Evolutionary conservation across 2,888 invertebrate genomes (phyloP), one percentile per base, ranked within the genome.

Genomic region (Metallyticus violacea): DNA sequence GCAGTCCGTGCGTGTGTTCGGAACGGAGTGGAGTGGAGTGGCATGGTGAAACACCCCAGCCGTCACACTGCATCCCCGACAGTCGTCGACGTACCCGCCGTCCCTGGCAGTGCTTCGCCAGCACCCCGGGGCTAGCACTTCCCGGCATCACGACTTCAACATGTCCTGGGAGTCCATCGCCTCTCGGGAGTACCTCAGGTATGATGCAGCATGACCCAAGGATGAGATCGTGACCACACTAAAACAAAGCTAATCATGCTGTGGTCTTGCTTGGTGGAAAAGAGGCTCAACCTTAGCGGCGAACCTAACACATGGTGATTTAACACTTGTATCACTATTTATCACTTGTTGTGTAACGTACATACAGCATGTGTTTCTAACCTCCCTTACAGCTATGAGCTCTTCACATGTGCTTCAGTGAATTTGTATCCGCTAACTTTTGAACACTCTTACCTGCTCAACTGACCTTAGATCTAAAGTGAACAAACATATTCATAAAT

Each of bases 101-200:
- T 83, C 83, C 83, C 77, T 83, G 28, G 83, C 83, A 25, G 40
- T 62, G 40, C 40, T 62, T 15, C 83, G 83, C 28, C 83, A 83
- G 83, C 83, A 83, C 77, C 76, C 77, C 77, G 77, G n/a, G 90
- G 90, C 89, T 90, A 90, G 90, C 89, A 90, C 90, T 90, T 91
- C 91, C 91, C 91, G 91, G 91, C 91, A 91, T 91, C 91, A 90
- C 91, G 90, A 90, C 90, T 90, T 88, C 85, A 93, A 93, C 93
- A 96, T 97, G 96, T 97, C 97, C 94, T 97, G 96, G 96, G 96
- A 97, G 93, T 96, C 96, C 89, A 94, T 96, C 90, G 95, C 96
- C 92, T 96, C 96, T 90, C 95, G 96, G 92, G 96, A 96, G 93
- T 95, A 95, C 92, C 94, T 96, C 92, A 95, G 96, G 96, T 96